Evolutionary conservation across 1,140 invertebrate species (phyloP), one percentile per base, ranked within the genome.

Genomic region (Leptoteleia sp.): DNA sequence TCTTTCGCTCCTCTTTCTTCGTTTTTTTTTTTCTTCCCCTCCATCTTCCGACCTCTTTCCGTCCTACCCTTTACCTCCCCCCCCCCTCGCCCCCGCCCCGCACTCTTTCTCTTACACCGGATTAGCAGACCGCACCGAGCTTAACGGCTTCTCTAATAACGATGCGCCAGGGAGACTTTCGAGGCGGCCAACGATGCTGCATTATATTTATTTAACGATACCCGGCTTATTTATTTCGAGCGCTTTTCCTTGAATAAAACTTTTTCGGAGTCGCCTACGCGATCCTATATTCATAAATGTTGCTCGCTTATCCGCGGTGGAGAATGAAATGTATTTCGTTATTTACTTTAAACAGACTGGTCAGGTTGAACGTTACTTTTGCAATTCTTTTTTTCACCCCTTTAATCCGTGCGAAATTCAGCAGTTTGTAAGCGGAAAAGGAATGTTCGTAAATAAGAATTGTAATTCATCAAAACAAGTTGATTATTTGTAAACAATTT

Each of bases 121-220:
- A 86, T 86, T 86, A 88, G 77, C 79, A 71, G 77, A 83, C 81
- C 77, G 72, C 76, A 82, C 76, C 50, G 38, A 45, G 48, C n/a
- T 62, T 67, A 78, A 80, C 79, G 73, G 65, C 65, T 76, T 50
- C 61, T 79, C 68, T 81, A 82, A 82, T 82, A 82, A 78, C 75
- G 79, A 81, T 73, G 72, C 78, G 70, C 77, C 61, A 64, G 78
- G 71, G 71, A 80, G 78, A 72, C 54, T 71, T 80, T 80, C 47
- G 61, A 61, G 37, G 13, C 64, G 43, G 59, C 59, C 71, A 59
- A 54, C 70, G 57, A 37, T 50, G 54, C 52, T 73, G 70, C 72
- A 27, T 62, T 80, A 54, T 76, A 80, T 80, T 80, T 80, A 80
- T 76, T 80, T 80, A 80, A 76, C 71, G 59, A 76, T 76, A 62